Evolutionary conservation across 2,888 invertebrate species (phyloP), one percentile per base, ranked within the genome.

Genomic region (Cylindroiulus punctatus): DNA sequence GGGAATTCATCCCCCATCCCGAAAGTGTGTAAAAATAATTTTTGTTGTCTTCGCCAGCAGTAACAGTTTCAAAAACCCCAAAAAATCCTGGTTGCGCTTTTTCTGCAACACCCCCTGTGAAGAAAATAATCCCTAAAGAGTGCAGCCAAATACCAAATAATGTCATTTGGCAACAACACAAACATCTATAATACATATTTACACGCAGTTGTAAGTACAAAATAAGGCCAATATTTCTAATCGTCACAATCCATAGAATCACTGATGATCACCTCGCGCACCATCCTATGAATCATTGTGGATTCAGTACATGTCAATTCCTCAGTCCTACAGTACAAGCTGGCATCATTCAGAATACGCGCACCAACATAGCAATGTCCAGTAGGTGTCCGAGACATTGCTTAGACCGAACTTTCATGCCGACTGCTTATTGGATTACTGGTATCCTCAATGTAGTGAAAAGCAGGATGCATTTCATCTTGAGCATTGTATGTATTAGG

Each of bases 181-280:
- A 65, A 65, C 26, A 52, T 52, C 19, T 65, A 65, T 65, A 65
- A 65, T n/a, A 65, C 8, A 65, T 65, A 65, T 65, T 65, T 65
- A 82, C 82, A 82, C 42, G 82, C 40, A 40, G 32, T 82, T 40
- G 26, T 7, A 84, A 26, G 84, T 84, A 84, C 47, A 84, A 84
- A 84, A 84, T 84, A 84, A 84, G 84, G 84, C 84, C 84, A 84
- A 52, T 84, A 84, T 26, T 36, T 19, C 7, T 40, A 40, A 40
- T 40, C 40, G 8, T 40, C 40, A 40, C 5, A 40, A 40, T 40
- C 40, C 40, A 40, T 7, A 8, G 40, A 40, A 26, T 36, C 82
- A 82, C 36, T 26, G 22, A 82, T 82, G 82, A 82, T 14, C 26
- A 19, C 7, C 42, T 7, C 0, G 17, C 26, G n/a, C 22, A n/a